Conservation (phyloP, 92 coral and sea anemone genomes). For the Phymanthus crucifer region DNA sequence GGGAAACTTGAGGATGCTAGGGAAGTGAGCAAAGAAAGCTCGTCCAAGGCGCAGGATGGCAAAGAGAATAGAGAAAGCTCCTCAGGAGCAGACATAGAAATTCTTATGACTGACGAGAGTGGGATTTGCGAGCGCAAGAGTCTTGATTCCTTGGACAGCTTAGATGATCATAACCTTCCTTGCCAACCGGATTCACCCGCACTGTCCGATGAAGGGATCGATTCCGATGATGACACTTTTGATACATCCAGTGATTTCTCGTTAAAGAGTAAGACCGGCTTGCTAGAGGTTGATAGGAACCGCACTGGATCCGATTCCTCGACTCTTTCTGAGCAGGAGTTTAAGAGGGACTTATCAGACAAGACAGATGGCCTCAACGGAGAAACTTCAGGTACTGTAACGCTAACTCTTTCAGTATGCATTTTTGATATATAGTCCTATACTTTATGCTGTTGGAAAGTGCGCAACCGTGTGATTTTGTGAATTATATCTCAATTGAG, state of each 20-base stretch:
- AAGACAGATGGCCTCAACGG: not conserved
- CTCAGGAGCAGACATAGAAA: slow-evolving; percentile 60
- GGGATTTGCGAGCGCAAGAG: slow-evolving; percentile 64
- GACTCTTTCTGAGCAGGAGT: slow-evolving; percentile 80
- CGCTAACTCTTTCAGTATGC: too few relatives aligned
- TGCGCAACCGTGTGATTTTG: too few relatives aligned
- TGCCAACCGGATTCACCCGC: slow-evolving; percentile 46
- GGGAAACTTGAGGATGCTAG: not conserved
- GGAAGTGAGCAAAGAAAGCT: not conserved
- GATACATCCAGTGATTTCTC: slow-evolving; percentile 21
- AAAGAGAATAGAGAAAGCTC: not conserved
- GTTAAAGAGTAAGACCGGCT: slow-evolving; percentile 38
- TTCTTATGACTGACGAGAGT: slow-evolving; percentile 69
- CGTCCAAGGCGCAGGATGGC: not conserved
- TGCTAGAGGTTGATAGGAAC: slow-evolving; percentile 52
- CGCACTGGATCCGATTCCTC: slow-evolving; percentile 86
- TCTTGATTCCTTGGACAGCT: slow-evolving; percentile 59
- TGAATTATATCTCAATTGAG: too few relatives aligned
- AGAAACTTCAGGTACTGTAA: not conserved
- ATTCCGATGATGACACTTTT: slow-evolving; percentile 71
- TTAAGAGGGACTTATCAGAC: slow-evolving; percentile 11
- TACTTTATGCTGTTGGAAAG: too few relatives aligned
- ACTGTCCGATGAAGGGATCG: slow-evolving; percentile 66
- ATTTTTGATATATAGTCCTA: not conserved
- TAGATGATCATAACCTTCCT: slow-evolving; percentile 9